These are phyloP conservation scores for Vireo griseus DNA, from an alignment of 2,797 vertebrate genomes.

Conservation along the genomic window DNA sequence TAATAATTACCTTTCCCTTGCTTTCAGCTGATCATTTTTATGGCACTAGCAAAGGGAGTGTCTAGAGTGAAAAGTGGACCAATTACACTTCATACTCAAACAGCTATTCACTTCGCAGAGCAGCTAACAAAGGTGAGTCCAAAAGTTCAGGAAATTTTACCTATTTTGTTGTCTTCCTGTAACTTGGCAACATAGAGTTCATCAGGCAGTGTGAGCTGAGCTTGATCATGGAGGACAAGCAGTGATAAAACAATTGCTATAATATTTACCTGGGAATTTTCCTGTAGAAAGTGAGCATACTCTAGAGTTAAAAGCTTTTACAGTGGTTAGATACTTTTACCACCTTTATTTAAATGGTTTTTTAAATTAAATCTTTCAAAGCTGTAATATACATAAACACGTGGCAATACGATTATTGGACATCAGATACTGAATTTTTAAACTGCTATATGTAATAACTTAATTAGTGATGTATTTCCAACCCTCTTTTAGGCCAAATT, in stretches of 20 bases:
- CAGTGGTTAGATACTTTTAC: background rate
- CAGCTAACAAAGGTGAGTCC: constrained; percentile 85
- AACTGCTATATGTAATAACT: background rate
- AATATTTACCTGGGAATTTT: background rate
- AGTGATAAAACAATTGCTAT: background rate
- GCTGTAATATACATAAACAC: background rate
- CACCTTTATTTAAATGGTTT: background rate
- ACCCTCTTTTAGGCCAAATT: constrained; percentile 87
- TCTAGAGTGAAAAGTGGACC: constrained; percentile 90
- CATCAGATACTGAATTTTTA: background rate
- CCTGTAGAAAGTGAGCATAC: background rate
- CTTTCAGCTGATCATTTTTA: constrained; percentile 91
- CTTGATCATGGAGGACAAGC: background rate
- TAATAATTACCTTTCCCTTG: background rate
- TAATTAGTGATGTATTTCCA: background rate
- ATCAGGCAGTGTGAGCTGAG: background rate
- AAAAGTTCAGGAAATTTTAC: background rate
- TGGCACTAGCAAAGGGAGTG: constrained; percentile 90
- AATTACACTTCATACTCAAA: constrained; percentile 92
- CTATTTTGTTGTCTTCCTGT: background rate
- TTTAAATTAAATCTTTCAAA: background rate
- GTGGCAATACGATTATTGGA: background rate
- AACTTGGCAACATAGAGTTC: background rate
- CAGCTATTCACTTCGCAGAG: constrained; percentile 92
- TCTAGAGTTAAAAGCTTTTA: background rate